Percentiles rank a stretch among this genome's conserved stretches.
These are phyloP conservation scores for Euura saliciscinereae DNA, from an alignment of 1,140 invertebrate species.

Conservation along the genomic window DNA sequence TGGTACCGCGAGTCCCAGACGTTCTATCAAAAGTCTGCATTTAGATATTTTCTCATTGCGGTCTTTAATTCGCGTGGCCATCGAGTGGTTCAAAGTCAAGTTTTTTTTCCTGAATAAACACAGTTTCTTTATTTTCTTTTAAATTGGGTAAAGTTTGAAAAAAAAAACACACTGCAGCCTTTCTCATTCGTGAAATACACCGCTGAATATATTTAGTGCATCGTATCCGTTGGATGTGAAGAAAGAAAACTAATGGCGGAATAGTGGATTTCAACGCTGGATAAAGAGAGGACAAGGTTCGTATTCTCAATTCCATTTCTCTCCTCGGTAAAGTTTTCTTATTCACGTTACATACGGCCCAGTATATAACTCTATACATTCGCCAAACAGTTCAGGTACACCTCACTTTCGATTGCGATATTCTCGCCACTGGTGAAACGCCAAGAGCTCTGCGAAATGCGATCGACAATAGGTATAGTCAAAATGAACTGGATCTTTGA, in stretches of 20 bases:
- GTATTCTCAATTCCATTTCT: background rate
- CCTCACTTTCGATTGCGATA: background rate
- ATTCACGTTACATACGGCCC: background rate
- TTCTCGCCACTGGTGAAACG: background rate
- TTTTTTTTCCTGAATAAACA: background rate
- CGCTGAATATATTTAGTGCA: background rate
- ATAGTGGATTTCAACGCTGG: slow-evolving; percentile 7
- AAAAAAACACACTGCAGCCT: background rate
- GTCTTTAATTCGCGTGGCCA: background rate
- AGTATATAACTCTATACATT: background rate
- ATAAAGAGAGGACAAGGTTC: background rate
- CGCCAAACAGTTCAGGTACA: background rate
- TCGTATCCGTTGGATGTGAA: background rate
- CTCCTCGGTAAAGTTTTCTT: background rate
- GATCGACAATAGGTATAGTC: no score
- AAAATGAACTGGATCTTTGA: no score
- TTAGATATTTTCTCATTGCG: background rate
- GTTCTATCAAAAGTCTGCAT: background rate
- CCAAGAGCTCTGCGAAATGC: background rate
- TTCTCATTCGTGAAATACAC: background rate
- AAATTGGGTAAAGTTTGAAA: no score
- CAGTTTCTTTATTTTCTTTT: background rate
- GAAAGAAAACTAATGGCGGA: slow-evolving; percentile 2
- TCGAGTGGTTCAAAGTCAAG: background rate
- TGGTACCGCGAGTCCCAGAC: background rate